Percentiles rank a stretch among this genome's conserved stretches.
Evolutionary conservation across 2,797 vertebrate genomes (phyloP).

Genomic region (Neosilurus mollespiculum): DNA sequence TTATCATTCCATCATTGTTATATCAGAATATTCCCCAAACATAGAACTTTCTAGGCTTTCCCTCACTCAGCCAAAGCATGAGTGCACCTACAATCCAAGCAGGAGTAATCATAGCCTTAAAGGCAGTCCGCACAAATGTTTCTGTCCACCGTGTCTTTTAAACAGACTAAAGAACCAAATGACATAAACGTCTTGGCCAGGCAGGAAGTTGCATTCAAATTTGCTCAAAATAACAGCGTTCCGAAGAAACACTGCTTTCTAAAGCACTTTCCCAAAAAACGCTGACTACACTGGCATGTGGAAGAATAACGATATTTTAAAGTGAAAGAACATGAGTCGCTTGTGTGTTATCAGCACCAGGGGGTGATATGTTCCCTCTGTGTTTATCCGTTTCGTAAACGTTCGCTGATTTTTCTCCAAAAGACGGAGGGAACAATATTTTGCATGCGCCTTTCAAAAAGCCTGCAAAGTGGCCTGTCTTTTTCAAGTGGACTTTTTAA

Average conservation of each 20-base stretch:
- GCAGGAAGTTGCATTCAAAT: not conserved
- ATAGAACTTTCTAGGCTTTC: not conserved
- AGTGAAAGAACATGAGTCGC: not conserved
- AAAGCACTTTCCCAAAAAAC: not conserved
- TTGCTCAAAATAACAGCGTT: not conserved
- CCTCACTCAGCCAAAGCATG: not conserved
- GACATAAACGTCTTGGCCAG: not conserved
- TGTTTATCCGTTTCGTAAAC: not conserved
- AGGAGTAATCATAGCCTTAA: not conserved
- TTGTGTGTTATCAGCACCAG: not conserved
- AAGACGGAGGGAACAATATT: not conserved
- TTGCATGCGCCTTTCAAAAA: slow-evolving; percentile 33
- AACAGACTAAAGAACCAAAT: not conserved
- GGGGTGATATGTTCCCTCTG: not conserved
- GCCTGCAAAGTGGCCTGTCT: slow-evolving; percentile 26
- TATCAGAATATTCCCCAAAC: not conserved
- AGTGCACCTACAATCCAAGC: not conserved
- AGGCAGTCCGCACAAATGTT: not conserved
- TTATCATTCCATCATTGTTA: not conserved
- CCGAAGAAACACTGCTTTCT: not conserved
- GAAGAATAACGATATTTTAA: not conserved
- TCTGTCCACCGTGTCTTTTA: not conserved
- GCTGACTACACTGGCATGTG: not conserved
- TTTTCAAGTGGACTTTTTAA: slow-evolving; percentile 40
- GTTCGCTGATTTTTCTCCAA: not conserved